Percentiles rank a stretch among this genome's conserved stretches.
Conservation (phyloP, 2,113 vertebrate species). For the Sapayoa aenigma region DNA sequence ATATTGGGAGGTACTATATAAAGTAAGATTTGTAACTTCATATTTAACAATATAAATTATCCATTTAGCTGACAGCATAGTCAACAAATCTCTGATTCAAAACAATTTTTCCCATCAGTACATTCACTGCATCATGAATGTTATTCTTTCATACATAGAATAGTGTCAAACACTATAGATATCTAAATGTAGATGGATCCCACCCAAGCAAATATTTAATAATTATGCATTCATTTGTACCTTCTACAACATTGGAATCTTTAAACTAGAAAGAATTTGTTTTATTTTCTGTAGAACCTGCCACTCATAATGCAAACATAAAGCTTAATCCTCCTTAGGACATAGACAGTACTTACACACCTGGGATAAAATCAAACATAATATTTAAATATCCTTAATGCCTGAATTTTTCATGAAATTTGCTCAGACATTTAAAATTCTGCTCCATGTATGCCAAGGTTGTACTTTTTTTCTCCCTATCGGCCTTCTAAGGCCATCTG, state of each 20-base stretch:
- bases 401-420: background rate
- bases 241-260: background rate
- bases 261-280: background rate
- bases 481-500: background rate
- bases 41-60: background rate
- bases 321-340: background rate
- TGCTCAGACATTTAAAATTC: background rate
- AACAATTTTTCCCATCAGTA: background rate
- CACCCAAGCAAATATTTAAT: background rate
- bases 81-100: background rate
- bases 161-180: background rate
- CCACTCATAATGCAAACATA: background rate
- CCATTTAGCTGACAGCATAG: background rate
- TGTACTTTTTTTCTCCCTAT: background rate
- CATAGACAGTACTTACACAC: accelerated
- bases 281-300: background rate
- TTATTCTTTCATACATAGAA: background rate
- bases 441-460: background rate
- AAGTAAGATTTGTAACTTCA: background rate
- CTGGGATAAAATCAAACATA: background rate
- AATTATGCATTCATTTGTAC: background rate
- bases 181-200: background rate
- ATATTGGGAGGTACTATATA: background rate
- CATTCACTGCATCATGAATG: background rate
- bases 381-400: background rate